These are phyloP conservation scores for Zophobas morio DNA, from an alignment of 1,140 invertebrate species.

Conservation along the genomic window DNA sequence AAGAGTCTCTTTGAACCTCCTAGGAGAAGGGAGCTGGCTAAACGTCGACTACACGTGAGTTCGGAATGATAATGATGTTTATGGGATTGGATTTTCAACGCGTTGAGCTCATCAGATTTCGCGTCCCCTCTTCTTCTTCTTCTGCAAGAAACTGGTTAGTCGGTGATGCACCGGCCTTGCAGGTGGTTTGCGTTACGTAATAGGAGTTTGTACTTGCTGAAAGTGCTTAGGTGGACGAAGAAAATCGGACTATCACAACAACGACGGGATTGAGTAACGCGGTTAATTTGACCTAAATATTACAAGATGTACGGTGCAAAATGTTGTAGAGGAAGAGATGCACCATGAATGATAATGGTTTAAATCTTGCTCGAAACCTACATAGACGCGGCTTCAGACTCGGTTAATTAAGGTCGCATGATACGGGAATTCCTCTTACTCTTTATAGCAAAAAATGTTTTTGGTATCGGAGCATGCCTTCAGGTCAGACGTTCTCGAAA, in stretches of 20 bases:
- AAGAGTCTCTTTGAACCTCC: constrained; percentile 53
- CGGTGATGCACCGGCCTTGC: constrained; percentile 20
- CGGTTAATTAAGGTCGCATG: background rate
- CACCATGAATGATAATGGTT: constrained; percentile 1
- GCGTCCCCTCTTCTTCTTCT: constrained; percentile 25
- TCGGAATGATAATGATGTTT: constrained; percentile 41
- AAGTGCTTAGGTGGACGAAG: constrained; percentile 10
- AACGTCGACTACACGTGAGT: constrained; percentile 47
- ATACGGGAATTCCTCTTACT: background rate
- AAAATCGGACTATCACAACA: constrained; percentile 20
- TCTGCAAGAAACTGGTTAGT: constrained; percentile 14
- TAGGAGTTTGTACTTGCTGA: constrained; percentile 12
- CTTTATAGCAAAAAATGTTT: background rate
- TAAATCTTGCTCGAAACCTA: background rate
- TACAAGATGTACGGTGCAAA: background rate
- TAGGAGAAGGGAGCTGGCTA: constrained; percentile 45
- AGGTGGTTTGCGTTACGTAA: background rate
- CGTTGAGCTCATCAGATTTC: constrained; percentile 24
- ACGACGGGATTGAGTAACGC: constrained; percentile 2
- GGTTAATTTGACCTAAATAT: constrained; percentile 7
- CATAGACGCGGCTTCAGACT: constrained; percentile 5
- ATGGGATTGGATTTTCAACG: constrained; percentile 18
- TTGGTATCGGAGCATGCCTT: too few species aligned
- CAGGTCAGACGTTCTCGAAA: too few species aligned
- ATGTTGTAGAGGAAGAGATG: constrained; percentile 2